These are phyloP conservation scores for Glyptemys insculpta DNA, from an alignment of 2,797 vertebrate genomes.

Conservation along the genomic window DNA sequence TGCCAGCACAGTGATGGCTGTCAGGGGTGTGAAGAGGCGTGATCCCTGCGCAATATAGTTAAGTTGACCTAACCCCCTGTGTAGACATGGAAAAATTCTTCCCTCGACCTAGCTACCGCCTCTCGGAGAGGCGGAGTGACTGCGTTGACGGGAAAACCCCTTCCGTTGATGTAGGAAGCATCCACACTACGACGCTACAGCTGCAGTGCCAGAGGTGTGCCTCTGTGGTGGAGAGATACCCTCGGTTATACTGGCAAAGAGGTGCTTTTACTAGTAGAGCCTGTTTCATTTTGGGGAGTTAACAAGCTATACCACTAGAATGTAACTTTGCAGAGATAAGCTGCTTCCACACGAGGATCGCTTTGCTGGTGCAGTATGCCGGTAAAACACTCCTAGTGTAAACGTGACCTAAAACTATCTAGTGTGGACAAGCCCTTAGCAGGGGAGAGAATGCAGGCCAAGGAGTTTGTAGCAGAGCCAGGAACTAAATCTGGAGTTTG, in stretches of 20 bases:
- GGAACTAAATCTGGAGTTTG: neutral
- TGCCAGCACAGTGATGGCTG: neutral
- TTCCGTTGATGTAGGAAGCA: no score
- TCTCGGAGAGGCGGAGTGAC: neutral
- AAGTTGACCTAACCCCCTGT: neutral
- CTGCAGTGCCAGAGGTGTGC: neutral
- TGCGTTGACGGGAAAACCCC: no score
- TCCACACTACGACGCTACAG: neutral
- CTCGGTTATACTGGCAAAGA: neutral
- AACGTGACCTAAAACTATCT: neutral
- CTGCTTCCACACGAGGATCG: neutral
- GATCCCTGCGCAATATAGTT: neutral
- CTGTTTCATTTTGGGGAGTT: neutral
- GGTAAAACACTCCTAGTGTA: neutral
- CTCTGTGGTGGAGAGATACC: neutral
- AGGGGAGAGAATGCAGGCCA: neutral
- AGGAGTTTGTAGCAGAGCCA: neutral
- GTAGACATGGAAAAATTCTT: neutral
- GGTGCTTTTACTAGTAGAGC: neutral
- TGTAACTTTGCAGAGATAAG: neutral
- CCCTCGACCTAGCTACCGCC: neutral
- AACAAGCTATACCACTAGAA: neutral
- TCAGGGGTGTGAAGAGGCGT: neutral
- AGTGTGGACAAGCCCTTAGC: neutral
- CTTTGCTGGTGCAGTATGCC: neutral